Percentiles rank a stretch among this genome's conserved stretches.
phyloP scores from a whole-genome alignment of 2,797 vertebrate genomes.

The Parauchenoglanis ngamensis region DNA sequence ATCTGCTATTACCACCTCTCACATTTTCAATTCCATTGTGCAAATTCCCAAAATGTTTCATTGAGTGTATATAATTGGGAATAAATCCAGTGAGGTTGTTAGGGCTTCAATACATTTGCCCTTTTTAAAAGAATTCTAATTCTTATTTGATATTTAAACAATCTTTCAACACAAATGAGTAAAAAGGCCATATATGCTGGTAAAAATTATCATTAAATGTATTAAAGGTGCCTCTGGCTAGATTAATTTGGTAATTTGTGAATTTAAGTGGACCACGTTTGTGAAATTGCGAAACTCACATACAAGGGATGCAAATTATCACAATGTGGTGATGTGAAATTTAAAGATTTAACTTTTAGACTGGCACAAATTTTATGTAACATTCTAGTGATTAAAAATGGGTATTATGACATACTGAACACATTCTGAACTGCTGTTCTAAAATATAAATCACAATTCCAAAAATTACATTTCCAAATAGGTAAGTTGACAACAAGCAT shows the following conservation, averaged over 20 bases:
- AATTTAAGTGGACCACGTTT: neutral
- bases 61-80: conserved; percentile 34
- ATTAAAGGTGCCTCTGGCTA: neutral
- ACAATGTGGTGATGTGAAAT: neutral
- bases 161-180: conserved; percentile 18
- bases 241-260: neutral
- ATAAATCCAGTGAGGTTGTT: neutral
- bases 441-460: neutral
- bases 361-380: neutral
- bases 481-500: neutral
- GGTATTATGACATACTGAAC: neutral
- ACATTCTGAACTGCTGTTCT: neutral
- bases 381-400: neutral
- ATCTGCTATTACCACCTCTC: neutral
- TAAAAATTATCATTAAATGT: neutral
- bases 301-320: neutral
- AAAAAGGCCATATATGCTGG: neutral
- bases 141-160: neutral
- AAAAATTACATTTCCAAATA: neutral
- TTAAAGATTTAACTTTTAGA: neutral
- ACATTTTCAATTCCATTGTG: conserved; percentile 34
- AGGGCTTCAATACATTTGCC: neutral
- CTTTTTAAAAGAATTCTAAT: neutral
- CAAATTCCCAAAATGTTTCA: conserved; percentile 38
- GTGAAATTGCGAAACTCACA: neutral